Percentiles rank a stretch among this genome's conserved stretches.
phyloP scores from a whole-genome alignment of 2,888 invertebrate genomes.

The Diarsia dahlii region DNA sequence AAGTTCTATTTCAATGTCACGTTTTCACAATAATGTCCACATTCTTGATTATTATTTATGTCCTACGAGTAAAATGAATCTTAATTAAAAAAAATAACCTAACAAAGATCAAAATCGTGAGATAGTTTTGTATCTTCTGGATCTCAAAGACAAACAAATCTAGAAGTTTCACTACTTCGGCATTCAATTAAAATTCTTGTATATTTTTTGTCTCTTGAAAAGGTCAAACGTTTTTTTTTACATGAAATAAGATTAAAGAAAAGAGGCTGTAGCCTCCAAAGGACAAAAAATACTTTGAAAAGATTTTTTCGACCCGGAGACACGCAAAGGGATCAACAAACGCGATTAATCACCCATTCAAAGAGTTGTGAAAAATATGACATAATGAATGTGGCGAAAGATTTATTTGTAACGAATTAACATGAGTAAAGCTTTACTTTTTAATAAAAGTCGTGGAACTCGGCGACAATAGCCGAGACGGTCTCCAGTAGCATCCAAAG shows the following conservation, averaged over 20 bases:
- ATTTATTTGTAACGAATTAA: constrained; percentile 51
- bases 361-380: constrained; percentile 40
- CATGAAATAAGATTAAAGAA: constrained; percentile 34
- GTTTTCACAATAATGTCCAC: constrained; percentile 79
- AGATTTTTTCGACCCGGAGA: constrained; percentile 31
- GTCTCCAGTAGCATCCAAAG: constrained; percentile 74
- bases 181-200: constrained; percentile 28
- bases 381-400: constrained; percentile 38
- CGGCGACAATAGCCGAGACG: constrained; percentile 65
- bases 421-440: constrained; percentile 50
- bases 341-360: constrained; percentile 52
- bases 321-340: constrained; percentile 23
- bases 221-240: constrained; percentile 50
- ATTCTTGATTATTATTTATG: constrained; percentile 81
- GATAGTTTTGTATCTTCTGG: constrained; percentile 29
- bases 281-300: constrained; percentile 16
- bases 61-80: constrained; percentile 73
- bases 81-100: constrained; percentile 64
- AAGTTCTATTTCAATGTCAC: constrained; percentile 80
- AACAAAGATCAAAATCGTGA: constrained; percentile 61
- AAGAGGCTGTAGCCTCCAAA: constrained; percentile 23
- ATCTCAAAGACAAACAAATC: constrained; percentile 42
- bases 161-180: constrained; percentile 30
- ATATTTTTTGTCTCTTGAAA: constrained; percentile 36
- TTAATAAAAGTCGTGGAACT: constrained; percentile 67